Conservation (phyloP, 2,797 vertebrate species). For the Stomatorhinus walkeri region DNA sequence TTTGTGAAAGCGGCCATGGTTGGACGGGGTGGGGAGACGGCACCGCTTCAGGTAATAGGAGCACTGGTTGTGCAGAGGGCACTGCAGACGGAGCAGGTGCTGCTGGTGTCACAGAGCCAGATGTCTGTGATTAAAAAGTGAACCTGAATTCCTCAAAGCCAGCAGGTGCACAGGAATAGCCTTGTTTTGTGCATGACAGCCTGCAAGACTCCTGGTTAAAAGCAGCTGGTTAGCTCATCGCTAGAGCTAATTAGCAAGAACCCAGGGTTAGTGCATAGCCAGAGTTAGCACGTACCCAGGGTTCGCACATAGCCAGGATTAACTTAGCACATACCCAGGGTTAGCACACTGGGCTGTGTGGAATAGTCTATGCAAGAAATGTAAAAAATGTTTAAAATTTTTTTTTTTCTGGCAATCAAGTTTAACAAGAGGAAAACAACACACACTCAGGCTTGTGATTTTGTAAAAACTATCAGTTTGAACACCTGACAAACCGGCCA, state of each 20-base stretch:
- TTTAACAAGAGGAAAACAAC: background rate
- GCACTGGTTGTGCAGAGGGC: background rate
- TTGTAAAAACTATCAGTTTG: background rate
- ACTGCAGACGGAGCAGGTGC: background rate
- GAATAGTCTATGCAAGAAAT: background rate
- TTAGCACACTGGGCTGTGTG: background rate
- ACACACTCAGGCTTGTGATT: background rate
- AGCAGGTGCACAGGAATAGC: background rate
- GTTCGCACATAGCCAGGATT: too few species aligned
- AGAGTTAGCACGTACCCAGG: background rate
- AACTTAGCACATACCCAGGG: background rate
- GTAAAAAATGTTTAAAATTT: too few species aligned
- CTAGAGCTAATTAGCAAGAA: background rate
- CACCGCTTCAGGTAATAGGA: background rate
- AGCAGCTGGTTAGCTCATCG: background rate
- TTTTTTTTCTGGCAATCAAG: background rate
- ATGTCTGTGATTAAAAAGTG: background rate
- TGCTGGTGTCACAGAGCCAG: background rate
- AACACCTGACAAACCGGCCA: background rate
- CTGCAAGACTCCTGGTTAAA: background rate
- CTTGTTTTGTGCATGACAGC: background rate
- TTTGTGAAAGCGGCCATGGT: background rate
- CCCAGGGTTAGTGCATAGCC: background rate
- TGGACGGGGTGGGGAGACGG: background rate
- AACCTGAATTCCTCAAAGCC: background rate